These are phyloP conservation scores for Hydraecia micacea DNA, from an alignment of 2,888 invertebrate genomes.

Conservation along the genomic window DNA sequence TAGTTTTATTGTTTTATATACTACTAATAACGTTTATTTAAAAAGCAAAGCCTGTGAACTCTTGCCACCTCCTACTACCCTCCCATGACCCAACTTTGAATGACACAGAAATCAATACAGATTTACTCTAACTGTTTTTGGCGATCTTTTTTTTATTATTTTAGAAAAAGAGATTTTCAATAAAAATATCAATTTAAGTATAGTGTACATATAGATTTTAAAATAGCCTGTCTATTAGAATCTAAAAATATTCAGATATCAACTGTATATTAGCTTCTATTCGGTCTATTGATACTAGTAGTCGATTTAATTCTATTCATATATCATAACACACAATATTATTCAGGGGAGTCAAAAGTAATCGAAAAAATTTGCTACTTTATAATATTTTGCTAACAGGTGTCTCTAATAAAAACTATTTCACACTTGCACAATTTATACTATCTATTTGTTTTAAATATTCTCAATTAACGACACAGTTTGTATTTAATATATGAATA, in stretches of 20 bases:
- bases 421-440: conserved; percentile 30
- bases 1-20: conserved; percentile 25
- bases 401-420: conserved; percentile 33
- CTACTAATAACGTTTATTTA: conserved; percentile 32
- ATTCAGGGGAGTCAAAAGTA: conserved; percentile 31
- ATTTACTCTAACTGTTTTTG: conserved; percentile 72
- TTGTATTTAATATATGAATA: conserved; percentile 63
- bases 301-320: conserved; percentile 65
- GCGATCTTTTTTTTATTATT: conserved; percentile 61
- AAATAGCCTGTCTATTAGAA: conserved; percentile 75
- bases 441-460: conserved; percentile 34
- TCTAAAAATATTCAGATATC: conserved; percentile 72
- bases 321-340: conserved; percentile 46
- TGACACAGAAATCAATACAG: conserved; percentile 77
- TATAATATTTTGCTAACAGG: conserved; percentile 61
- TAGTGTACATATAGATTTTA: conserved; percentile 69
- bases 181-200: conserved; percentile 73
- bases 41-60: conserved; percentile 70
- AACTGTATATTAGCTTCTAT: conserved; percentile 79
- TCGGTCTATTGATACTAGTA: conserved; percentile 74
- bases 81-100: conserved; percentile 68
- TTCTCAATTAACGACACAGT: conserved; percentile 15
- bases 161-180: conserved; percentile 69
- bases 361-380: conserved; percentile 60
- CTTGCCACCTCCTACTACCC: conserved; percentile 71